Conservation (phyloP, 2,113 vertebrate genomes). For the Etheostoma spectabile region DNA sequence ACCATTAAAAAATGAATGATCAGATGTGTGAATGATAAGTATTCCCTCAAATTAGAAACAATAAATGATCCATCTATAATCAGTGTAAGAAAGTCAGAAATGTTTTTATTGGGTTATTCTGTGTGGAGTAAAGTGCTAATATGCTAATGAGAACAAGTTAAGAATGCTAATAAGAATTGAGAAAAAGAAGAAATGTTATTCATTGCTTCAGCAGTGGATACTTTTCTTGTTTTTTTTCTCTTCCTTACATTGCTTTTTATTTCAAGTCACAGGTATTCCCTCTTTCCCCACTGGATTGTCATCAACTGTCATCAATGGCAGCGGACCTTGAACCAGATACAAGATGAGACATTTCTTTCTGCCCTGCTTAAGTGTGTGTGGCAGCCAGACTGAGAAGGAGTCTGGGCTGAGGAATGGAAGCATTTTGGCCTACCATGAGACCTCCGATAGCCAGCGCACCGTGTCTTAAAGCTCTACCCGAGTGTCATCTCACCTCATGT, state of each 20-base stretch:
- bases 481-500: slow-evolving; percentile 67
- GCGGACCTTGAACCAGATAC: slow-evolving; percentile 83
- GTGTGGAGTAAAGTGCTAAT: slow-evolving; percentile 1
- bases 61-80: slow-evolving; percentile 16
- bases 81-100: background rate
- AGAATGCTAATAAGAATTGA: background rate
- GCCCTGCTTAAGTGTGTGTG: slow-evolving; percentile 43
- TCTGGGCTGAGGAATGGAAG: slow-evolving; percentile 47
- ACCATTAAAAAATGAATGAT: slow-evolving; percentile 22
- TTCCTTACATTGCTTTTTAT: slow-evolving; percentile 44
- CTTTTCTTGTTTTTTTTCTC: background rate
- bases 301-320: slow-evolving; percentile 83
- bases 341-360: slow-evolving; percentile 82
- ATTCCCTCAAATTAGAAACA: slow-evolving; percentile 21
- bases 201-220: background rate
- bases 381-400: slow-evolving; percentile 62
- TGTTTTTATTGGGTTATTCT: background rate
- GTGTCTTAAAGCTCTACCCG: slow-evolving; percentile 68
- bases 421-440: slow-evolving; percentile 74
- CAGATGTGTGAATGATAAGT: slow-evolving; percentile 26
- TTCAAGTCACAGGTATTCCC: slow-evolving; percentile 72
- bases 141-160: too few relatives aligned
- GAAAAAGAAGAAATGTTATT: slow-evolving; percentile 19
- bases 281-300: slow-evolving; percentile 72
- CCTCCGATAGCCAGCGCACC: slow-evolving; percentile 66